Conservation (phyloP, 2,113 vertebrate species). For the Phrynosoma platyrhinos region DNA sequence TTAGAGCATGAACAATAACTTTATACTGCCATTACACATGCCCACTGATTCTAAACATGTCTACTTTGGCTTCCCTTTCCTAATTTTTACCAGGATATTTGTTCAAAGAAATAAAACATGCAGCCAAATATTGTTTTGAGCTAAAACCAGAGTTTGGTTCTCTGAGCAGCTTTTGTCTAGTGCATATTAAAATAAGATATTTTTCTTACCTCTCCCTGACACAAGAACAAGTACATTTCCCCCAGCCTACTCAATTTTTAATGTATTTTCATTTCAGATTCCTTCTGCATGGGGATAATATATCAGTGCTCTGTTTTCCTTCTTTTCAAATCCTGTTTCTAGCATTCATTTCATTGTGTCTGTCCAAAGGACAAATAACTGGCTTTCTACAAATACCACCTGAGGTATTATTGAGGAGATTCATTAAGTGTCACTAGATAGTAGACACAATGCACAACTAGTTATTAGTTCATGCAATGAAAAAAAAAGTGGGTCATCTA, state of each 20-base stretch:
- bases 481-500: not conserved
- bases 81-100: constrained; percentile 49
- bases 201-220: constrained; percentile 53
- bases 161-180: constrained; percentile 54
- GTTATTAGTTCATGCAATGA: not conserved
- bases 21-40: not conserved
- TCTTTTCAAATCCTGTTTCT: constrained; percentile 10
- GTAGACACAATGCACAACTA: not conserved
- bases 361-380: constrained; percentile 1
- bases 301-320: constrained; percentile 47
- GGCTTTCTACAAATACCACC: constrained; percentile 38
- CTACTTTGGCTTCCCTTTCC: constrained; percentile 6
- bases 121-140: constrained; percentile 56
- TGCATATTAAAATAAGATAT: constrained; percentile 68
- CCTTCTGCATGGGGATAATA: constrained; percentile 55
- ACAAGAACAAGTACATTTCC: constrained; percentile 56
- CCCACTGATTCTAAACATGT: not conserved
- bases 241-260: constrained; percentile 68
- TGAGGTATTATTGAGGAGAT: constrained; percentile 25
- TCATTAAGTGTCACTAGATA: constrained; percentile 2
- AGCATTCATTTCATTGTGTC: constrained; percentile 14
- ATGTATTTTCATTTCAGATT: constrained; percentile 69
- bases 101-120: not conserved
- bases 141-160: constrained; percentile 45
- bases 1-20: not conserved